Evolutionary conservation across 2,888 invertebrate species (phyloP).

Genomic region (Polymixis lichenea): DNA sequence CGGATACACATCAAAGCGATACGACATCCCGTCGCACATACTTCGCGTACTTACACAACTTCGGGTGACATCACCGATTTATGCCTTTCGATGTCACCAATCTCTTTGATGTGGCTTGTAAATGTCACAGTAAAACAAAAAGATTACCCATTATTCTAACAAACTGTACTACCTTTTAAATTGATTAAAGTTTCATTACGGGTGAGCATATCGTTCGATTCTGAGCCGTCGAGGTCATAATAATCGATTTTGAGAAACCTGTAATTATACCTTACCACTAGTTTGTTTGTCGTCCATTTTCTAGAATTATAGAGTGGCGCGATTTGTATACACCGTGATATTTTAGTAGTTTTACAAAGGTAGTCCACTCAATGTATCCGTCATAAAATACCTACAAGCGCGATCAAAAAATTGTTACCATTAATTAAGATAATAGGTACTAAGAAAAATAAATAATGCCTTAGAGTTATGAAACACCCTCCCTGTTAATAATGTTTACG

Average conservation of each 20-base stretch:
- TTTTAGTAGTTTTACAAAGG: too few relatives aligned
- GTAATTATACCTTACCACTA: background rate
- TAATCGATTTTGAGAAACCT: constrained; percentile 22
- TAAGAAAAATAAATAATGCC: too few relatives aligned
- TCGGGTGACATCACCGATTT: constrained; percentile 5
- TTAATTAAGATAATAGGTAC: too few relatives aligned
- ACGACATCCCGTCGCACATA: background rate
- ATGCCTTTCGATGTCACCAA: background rate
- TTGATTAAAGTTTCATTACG: constrained; percentile 19
- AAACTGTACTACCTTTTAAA: background rate
- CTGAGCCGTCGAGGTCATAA: constrained; percentile 10
- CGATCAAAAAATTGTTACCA: too few relatives aligned
- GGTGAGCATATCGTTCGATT: background rate
- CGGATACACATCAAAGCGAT: constrained; percentile 3
- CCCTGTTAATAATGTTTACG: too few relatives aligned
- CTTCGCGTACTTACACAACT: background rate
- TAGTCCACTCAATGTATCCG: too few relatives aligned
- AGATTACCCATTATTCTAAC: constrained; percentile 3
- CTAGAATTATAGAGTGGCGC: background rate
- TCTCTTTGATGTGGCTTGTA: background rate
- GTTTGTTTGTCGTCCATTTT: constrained; percentile 4
- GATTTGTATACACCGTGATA: too few relatives aligned
- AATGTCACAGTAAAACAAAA: constrained; percentile 13
- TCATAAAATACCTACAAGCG: too few relatives aligned
- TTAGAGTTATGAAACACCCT: too few relatives aligned